Evolutionary conservation across 2,797 vertebrate genomes (phyloP).

Genomic region (Eutrigla gurnardus): DNA sequence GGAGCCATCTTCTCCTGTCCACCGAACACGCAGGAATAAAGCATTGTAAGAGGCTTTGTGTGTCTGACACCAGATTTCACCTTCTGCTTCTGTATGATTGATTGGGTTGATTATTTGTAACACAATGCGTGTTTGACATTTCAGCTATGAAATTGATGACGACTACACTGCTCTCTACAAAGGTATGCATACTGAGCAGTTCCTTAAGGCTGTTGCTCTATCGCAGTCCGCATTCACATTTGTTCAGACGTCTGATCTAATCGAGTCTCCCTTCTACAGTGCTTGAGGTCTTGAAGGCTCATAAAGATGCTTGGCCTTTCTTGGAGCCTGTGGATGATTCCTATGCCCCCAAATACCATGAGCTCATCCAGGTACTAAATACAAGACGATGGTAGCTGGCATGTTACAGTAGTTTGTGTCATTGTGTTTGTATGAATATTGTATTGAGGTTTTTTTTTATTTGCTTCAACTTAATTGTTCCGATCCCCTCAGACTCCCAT

Average conservation of each 20-base stretch:
- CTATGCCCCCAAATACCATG: constrained; percentile 96
- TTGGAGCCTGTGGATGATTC: constrained; percentile 98
- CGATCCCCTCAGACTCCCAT: constrained; percentile 89
- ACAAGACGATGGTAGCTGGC: no score
- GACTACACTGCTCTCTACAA: constrained; percentile 98
- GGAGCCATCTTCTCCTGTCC: constrained; percentile 90
- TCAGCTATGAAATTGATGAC: constrained; percentile 96
- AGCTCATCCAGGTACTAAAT: constrained; percentile 91
- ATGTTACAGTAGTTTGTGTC: background rate
- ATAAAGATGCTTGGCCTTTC: constrained; percentile 99
- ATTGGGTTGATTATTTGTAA: background rate
- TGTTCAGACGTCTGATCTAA: constrained; percentile 2
- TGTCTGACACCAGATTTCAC: background rate
- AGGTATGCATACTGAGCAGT: constrained; percentile 83
- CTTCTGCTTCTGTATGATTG: background rate
- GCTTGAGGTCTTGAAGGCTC: constrained; percentile 93
- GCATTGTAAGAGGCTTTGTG: constrained; percentile 87
- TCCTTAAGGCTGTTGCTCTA: constrained; percentile 6
- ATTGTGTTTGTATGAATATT: background rate
- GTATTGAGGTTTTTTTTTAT: background rate
- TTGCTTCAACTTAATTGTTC: background rate
- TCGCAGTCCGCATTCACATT: background rate
- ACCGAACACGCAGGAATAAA: constrained; percentile 87
- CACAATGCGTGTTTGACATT: constrained; percentile 44
- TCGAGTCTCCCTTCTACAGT: constrained; percentile 79